Evolutionary conservation across 2,797 vertebrate species (phyloP).

Genomic region (Scolopax rusticola): DNA sequence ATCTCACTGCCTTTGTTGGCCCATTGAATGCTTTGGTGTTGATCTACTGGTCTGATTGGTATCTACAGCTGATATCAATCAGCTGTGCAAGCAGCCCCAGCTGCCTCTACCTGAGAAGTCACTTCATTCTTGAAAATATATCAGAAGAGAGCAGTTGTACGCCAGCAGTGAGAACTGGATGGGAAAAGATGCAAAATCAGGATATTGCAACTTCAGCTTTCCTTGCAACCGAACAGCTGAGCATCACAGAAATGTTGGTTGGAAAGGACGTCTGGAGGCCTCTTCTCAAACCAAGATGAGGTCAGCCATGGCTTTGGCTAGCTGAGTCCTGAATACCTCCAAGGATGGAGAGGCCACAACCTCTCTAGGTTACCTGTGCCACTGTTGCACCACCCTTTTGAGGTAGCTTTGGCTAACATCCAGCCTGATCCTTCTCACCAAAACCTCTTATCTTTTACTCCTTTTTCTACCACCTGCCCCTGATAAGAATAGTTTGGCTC

Average conservation of each 20-base stretch:
- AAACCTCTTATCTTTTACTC: neutral
- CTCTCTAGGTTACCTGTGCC: neutral
- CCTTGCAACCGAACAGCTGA: neutral
- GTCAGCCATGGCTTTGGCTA: neutral
- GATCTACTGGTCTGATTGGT: neutral
- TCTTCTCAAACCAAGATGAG: neutral
- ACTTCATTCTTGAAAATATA: neutral
- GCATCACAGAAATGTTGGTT: neutral
- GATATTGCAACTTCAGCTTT: neutral
- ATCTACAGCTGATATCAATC: neutral
- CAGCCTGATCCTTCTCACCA: neutral
- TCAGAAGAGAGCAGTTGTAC: neutral
- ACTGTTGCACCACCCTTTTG: neutral
- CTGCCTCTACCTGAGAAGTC: neutral
- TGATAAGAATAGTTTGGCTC: neutral
- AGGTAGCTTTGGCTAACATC: neutral
- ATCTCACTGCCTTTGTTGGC: neutral
- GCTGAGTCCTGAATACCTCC: neutral
- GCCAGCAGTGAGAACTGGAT: rapidly evolving
- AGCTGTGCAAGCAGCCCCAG: neutral
- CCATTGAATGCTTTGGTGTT: neutral
- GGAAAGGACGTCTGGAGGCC: neutral
- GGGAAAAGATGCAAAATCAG: neutral
- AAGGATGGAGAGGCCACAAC: neutral
- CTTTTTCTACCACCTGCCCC: neutral